Evolutionary conservation across 2,888 invertebrate species (phyloP), one percentile per base, ranked within the genome.

Genomic region (Oxycera nigricornis): DNA sequence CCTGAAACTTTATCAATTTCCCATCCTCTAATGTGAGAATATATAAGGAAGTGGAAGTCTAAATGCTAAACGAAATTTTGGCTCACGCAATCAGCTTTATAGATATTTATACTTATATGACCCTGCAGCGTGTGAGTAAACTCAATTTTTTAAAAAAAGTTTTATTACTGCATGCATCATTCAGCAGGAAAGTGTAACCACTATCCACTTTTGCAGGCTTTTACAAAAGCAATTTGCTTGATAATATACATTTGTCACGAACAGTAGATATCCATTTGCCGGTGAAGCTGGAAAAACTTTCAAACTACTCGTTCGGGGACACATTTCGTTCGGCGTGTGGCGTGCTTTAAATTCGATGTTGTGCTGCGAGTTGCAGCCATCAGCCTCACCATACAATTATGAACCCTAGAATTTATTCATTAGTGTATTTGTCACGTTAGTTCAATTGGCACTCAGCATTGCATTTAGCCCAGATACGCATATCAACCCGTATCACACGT

Each of bases 371-470:
- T 46, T 46, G 14, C 11, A 46, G 2, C 6, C 46, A 17, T 46
- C 14, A 11, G n/a, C 6, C 17, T n/a, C 17, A 46, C 46, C 24
- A 28, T 59, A 2, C 30, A 59, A 59, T 59, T 59, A 59, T 30
- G 59, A 28, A 28, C 30, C 17, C 59, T n/a, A 6, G 14, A 26
- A 30, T 59, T 59, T 59, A 26, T 59, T 59, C 59, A 59, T 59
- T 28, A 59, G 59, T 59, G 59, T 59, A 59, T 59, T 59, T 59
- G 59, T 59, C 59, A 59, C 59, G 59, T 59, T 30, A 59, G 11
- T 46, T 46, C n/a, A 46, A 46, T 46, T 46, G 46, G n/a, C 14
- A 46, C 17, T 46, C 11, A 46, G 46, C 2, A 46, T 46, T 46
- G 46, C 46, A 46, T 46, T 46, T 46, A 17, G 11, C 46, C 46